phyloP scores from a whole-genome alignment of 1,140 invertebrate species.

The Meloidogyne hapla region DNA sequence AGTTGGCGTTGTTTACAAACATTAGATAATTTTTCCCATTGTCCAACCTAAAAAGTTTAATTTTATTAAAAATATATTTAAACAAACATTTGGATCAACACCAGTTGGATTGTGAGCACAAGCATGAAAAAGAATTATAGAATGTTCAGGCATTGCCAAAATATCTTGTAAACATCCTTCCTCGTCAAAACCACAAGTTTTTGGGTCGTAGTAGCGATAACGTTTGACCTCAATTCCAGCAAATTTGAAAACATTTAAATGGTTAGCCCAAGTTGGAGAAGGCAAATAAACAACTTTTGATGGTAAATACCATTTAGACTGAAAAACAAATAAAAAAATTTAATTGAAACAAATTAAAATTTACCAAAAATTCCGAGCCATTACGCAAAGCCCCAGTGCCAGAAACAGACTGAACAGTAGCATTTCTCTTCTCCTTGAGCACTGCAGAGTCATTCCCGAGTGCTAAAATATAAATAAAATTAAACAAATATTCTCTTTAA shows the following conservation, averaged over 20 bases:
- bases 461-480: constrained; percentile 72
- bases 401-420: constrained; percentile 83
- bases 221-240: constrained; percentile 81
- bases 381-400: constrained; percentile 93
- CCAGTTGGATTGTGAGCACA: constrained; percentile 99
- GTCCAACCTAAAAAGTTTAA: constrained; percentile 71
- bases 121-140: constrained; percentile 89
- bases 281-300: constrained; percentile 85
- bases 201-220: constrained; percentile 92
- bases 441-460: constrained; percentile 79
- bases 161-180: constrained; percentile 77
- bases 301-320: constrained; percentile 67
- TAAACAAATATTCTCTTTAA: not conserved
- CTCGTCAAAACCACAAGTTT: constrained; percentile 92
- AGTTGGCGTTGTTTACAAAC: constrained; percentile 75
- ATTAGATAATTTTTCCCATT: constrained; percentile 82
- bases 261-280: constrained; percentile 96
- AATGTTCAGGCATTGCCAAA: constrained; percentile 88
- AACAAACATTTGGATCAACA: constrained; percentile 71
- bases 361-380: constrained; percentile 84
- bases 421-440: constrained; percentile 76
- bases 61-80: constrained; percentile 7
- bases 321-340: constrained; percentile 36
- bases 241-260: constrained; percentile 87
- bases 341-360: constrained; percentile 70